Conservation (phyloP, 2,113 vertebrate species). For the Tetrao urogallus region DNA sequence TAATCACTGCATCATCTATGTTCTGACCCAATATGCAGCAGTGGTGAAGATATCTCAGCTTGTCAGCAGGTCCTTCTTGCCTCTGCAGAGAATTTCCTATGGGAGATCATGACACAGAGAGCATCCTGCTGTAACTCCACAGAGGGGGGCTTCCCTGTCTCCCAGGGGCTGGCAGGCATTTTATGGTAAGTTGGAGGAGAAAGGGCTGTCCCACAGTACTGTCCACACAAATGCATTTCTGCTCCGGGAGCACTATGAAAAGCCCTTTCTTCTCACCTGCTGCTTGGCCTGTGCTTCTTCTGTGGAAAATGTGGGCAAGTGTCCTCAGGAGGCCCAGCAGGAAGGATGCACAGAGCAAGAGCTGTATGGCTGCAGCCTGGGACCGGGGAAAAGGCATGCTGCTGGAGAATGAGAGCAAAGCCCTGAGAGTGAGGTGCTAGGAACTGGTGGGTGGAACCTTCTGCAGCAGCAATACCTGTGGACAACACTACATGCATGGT, state of each 20-base stretch:
- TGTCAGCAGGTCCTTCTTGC: neutral
- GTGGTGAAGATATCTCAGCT: too few relatives aligned
- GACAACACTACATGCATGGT: fast-evolving
- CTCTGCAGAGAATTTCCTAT: neutral
- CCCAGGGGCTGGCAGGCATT: neutral
- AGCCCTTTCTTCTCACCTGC: fast-evolving
- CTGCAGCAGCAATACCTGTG: fast-evolving
- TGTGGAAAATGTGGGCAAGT: neutral
- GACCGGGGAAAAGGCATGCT: too few relatives aligned
- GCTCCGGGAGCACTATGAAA: fast-evolving
- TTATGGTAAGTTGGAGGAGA: neutral
- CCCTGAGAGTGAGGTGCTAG: neutral
- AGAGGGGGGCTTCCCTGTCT: neutral
- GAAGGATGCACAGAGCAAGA: neutral
- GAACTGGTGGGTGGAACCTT: neutral
- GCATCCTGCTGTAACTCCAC: neutral
- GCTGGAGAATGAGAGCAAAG: neutral
- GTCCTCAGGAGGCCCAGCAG: neutral
- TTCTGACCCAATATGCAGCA: fast-evolving
- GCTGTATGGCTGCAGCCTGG: too few relatives aligned
- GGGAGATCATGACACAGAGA: fast-evolving
- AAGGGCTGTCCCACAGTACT: neutral
- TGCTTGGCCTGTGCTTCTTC: neutral
- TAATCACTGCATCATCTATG: fast-evolving
- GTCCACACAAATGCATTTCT: neutral